Evolutionary conservation across 2,113 vertebrate genomes (phyloP).

Genomic region (Isurus oxyrinchus): DNA sequence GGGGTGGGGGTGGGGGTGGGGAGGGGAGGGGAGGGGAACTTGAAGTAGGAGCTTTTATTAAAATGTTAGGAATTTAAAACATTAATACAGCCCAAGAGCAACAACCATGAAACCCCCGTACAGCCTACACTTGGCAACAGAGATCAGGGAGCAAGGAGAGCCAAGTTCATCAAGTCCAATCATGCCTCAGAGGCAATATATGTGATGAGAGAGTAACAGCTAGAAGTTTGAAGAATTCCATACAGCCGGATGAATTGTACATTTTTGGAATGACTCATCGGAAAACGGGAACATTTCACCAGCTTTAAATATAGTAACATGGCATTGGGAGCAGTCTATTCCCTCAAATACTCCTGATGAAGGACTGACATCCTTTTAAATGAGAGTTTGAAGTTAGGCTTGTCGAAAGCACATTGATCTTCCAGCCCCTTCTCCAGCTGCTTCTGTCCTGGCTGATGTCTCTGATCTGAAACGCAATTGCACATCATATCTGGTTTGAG

Average conservation of each 20-base stretch:
- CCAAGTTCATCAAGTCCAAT: background rate
- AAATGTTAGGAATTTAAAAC: background rate
- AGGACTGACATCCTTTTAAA: background rate
- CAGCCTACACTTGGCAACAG: background rate
- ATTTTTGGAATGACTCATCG: background rate
- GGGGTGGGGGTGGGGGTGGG: no score
- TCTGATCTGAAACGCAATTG: background rate
- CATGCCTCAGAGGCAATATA: background rate
- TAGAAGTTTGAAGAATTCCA: background rate
- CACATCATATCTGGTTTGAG: background rate
- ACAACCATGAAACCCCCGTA: background rate
- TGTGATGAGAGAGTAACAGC: background rate
- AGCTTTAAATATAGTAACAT: background rate
- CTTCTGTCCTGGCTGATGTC: background rate
- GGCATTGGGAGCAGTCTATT: background rate
- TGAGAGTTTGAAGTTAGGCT: background rate
- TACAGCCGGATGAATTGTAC: background rate
- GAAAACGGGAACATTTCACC: background rate
- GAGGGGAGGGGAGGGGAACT: no score
- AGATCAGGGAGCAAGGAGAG: background rate
- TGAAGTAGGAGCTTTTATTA: background rate
- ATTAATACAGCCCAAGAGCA: background rate
- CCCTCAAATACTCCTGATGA: background rate
- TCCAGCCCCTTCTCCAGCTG: background rate
- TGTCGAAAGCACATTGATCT: background rate